phyloP scores from a whole-genome alignment of 2,113 vertebrate species.

The Dipodomys spectabilis region DNA sequence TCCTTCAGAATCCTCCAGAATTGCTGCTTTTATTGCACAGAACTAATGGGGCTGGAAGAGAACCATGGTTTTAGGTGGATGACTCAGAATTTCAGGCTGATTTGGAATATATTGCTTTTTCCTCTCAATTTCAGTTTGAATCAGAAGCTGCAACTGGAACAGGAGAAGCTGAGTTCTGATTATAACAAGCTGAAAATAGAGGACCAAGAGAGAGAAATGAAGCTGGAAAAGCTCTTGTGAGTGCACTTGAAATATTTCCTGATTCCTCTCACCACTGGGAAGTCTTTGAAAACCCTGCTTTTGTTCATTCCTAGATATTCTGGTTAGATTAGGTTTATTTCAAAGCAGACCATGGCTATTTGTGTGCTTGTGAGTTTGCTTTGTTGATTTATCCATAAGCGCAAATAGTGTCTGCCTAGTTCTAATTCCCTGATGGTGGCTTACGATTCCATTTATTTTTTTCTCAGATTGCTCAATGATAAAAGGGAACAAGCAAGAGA shows the following conservation, averaged over 20 bases:
- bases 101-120: slow-evolving; percentile 55
- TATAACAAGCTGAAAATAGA: slow-evolving; percentile 93
- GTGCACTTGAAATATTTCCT: slow-evolving; percentile 63
- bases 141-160: slow-evolving; percentile 94
- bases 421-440: neutral
- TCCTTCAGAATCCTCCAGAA: slow-evolving; percentile 50
- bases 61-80: neutral
- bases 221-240: slow-evolving; percentile 93
- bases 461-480: slow-evolving; percentile 92
- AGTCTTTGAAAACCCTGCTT: neutral
- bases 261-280: neutral
- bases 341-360: neutral
- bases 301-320: neutral
- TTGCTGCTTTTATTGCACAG: slow-evolving; percentile 54
- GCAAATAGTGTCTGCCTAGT: neutral
- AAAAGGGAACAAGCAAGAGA: slow-evolving; percentile 95
- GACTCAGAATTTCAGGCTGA: slow-evolving; percentile 62
- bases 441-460: slow-evolving; percentile 30
- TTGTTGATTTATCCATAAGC: neutral
- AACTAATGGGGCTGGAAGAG: slow-evolving; percentile 58
- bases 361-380: neutral
- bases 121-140: slow-evolving; percentile 88
- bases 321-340: neutral
- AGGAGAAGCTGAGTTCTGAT: slow-evolving; percentile 93
- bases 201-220: slow-evolving; percentile 92